Percentiles rank a stretch among this genome's conserved stretches.
phyloP scores from a whole-genome alignment of 2,797 vertebrate genomes.

The Thunnus albacares region DNA sequence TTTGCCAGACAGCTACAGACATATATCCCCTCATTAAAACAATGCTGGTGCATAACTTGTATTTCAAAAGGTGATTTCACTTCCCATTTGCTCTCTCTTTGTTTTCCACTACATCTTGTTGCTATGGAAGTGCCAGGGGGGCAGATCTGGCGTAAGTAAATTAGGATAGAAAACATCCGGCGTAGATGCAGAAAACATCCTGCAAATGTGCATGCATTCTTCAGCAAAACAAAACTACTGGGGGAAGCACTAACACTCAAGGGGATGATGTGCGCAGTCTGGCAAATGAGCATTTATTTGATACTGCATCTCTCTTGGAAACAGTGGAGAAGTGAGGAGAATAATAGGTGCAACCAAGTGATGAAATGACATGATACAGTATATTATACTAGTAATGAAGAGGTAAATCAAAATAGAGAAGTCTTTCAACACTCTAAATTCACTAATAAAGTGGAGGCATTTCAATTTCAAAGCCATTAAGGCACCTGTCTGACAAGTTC shows the following conservation, averaged over 20 bases:
- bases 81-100: background rate
- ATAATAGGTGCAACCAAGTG: background rate
- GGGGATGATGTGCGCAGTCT: constrained; percentile 26
- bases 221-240: constrained; percentile 38
- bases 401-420: constrained; percentile 5
- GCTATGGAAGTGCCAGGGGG: background rate
- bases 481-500: constrained; percentile 12
- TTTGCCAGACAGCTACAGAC: constrained; percentile 21
- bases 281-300: constrained; percentile 21
- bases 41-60: background rate
- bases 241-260: constrained; percentile 30
- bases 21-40: constrained; percentile 14
- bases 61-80: constrained; percentile 2
- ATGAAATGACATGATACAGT: background rate
- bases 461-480: constrained; percentile 14
- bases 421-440: background rate
- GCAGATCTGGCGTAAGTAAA: constrained; percentile 9
- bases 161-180: constrained; percentile 11
- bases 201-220: constrained; percentile 8
- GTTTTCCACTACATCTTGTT: constrained; percentile 15
- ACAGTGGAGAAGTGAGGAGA: constrained; percentile 3
- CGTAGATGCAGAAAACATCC: constrained; percentile 19
- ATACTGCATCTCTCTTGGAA: constrained; percentile 35
- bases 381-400: background rate
- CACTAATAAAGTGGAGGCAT: background rate